Evolutionary conservation across 2,113 vertebrate species (phyloP), one percentile per base, ranked within the genome.

Genomic region (Hippolais icterina): DNA sequence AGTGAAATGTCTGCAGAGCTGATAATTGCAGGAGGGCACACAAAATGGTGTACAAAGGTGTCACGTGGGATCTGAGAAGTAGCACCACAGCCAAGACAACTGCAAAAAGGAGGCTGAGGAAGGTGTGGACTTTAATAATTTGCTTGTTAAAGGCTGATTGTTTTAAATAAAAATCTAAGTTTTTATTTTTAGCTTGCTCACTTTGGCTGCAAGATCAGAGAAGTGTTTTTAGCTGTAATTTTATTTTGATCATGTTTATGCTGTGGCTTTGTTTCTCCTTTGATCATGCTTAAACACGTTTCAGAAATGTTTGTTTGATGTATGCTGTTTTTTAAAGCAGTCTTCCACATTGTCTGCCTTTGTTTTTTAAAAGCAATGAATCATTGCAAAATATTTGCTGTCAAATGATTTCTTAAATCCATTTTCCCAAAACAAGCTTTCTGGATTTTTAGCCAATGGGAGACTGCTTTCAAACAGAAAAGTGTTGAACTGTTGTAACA

Each of bases 221-320:
- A 90, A 87, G 53, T 79, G 91, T 77, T 88, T 97, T 94, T 88
- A 88, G 77, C 47, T 93, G 78, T 96, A 44, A 92, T 97, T 97
- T 97, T 96, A 96, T 94, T 97, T 97, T 96, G 93, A 66, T 59
- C 70, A 2, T 97, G 92, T 97, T 98, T 97, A 84, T 92, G 84
- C 59, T 97, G 89, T 89, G 94, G 66, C 88, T 97, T 94, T 86
- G 39, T 81, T 93, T 90, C 87, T 49, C 61, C 97, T 98, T 98
- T 98, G 97, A 98, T 98, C 97, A 95, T 94, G 87, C 91, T 94
- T 92, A 93, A 95, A 95, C 96, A 89, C 46, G 92, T 97, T 96
- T 97, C 83, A 91, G 74, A 91, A 96, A 93, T 89, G 87, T 91
- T 96, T 94, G 97, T 97, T 98, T 98, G 97, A 98, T 96, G 96